Base-by-base conservation (phyloP, 2,113 vertebrate species). In the Zingel zingel region DNA sequence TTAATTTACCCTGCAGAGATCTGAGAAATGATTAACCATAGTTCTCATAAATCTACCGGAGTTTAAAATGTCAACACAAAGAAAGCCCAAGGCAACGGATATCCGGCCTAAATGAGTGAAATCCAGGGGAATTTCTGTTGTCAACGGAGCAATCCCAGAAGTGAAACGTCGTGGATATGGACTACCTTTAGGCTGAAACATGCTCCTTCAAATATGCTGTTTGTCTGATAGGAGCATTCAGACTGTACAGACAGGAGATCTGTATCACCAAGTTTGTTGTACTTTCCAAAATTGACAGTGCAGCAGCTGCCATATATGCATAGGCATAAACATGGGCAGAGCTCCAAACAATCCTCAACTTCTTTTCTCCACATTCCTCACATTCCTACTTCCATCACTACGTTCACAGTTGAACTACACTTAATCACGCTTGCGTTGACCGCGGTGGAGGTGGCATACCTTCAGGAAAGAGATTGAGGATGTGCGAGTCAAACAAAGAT, bases 231-330 rank as follows among this genome's bases (percentile, higher is more conserved):
- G 33, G 33, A 33, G 33, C 33, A 33, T 33, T 33, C 33, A 6
- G 6, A 33, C 6, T 33, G 6, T 33, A 33, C 57, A 47, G 8
- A 13, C 2, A 1, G 9, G 16, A 59, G n/a, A 13, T 30, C 14
- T 27, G 39, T 27, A 11, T 15, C 53, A 9, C 25, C 18, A n/a
- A 6, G 50, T 57, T 15, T 27, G 54, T 18, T 50, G 30, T 54
- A 25, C 30, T 59, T 45, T 61, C 47, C 14, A 2, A 45, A 47
- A 7, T 13, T 56, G 33, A 33, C 33, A 33, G 10, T 75, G 21
- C 21, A 53, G n/a, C 79, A 77, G 69, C 84, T 76, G 56, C 74
- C 81, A 79, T 50, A 70, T 77, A 54, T 66, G 71, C 64, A 19
- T 58, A n/a, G 56, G 69, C n/a, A 50, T 82, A 64, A 78, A 63